Percentiles rank a stretch among this genome's conserved stretches.
Evolutionary conservation across 2,113 vertebrate species (phyloP).

Genomic region (Onychorhynchus coronatus): DNA sequence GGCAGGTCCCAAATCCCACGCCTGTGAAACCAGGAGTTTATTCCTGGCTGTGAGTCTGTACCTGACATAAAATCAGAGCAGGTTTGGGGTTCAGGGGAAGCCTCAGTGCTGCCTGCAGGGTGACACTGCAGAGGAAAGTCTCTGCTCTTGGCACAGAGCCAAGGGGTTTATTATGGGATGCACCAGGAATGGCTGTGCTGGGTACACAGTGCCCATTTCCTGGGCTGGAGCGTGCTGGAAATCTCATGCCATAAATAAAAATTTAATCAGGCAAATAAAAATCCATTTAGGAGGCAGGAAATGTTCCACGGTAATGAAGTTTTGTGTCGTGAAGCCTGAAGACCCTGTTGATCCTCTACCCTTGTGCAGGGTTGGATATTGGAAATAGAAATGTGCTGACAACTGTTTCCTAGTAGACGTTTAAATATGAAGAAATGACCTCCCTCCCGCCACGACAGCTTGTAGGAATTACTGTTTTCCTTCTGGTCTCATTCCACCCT

Average conservation of each 20-base stretch:
- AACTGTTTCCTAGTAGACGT: background rate
- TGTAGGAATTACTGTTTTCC: background rate
- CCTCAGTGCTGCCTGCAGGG: background rate
- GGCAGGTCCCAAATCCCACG: background rate
- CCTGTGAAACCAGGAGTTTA: background rate
- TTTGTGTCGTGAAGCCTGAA: background rate
- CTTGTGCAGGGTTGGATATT: background rate
- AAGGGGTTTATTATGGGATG: background rate
- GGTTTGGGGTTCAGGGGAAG: background rate
- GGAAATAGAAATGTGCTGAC: background rate
- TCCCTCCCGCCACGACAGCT: background rate
- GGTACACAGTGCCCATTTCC: background rate
- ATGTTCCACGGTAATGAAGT: background rate
- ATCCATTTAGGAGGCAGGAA: conserved; percentile 41
- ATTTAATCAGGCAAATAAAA: background rate
- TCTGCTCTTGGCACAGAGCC: rapidly evolving
- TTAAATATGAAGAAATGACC: background rate
- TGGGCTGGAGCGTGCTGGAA: background rate
- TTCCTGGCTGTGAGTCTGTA: background rate
- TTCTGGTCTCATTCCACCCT: background rate
- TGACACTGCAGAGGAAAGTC: background rate
- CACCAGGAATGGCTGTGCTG: background rate
- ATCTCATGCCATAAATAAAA: background rate
- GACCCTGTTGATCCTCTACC: background rate
- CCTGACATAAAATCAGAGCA: background rate